These are phyloP conservation scores for Onthophagus taurus DNA, from an alignment of 1,140 invertebrate species.

Conservation along the genomic window DNA sequence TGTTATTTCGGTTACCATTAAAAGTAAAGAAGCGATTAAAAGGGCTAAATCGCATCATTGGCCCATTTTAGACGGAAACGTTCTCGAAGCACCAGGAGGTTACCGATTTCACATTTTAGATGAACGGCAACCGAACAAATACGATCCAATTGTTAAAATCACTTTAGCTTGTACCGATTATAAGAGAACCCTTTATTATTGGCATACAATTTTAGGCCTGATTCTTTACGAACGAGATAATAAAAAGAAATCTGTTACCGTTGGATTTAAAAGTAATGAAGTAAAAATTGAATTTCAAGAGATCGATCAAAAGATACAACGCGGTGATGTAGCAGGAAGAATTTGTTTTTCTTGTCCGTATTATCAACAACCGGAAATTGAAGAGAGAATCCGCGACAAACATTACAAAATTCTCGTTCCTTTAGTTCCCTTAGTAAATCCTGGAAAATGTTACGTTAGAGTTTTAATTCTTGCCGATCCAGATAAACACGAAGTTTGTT, in stretches of 20 bases:
- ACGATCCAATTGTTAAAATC: slow-evolving; percentile 77
- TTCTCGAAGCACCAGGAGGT: slow-evolving; percentile 77
- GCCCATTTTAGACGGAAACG: slow-evolving; percentile 42
- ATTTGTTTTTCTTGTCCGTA: slow-evolving; percentile 87
- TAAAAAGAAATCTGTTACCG: slow-evolving; percentile 46
- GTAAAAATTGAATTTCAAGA: slow-evolving; percentile 65
- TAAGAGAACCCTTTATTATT: slow-evolving; percentile 66
- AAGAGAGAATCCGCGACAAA: slow-evolving; percentile 61
- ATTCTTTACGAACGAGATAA: slow-evolving; percentile 54
- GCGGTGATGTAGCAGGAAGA: slow-evolving; percentile 87
- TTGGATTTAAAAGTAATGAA: slow-evolving; percentile 66
- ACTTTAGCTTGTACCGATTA: slow-evolving; percentile 71
- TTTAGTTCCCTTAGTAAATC: slow-evolving; percentile 83
- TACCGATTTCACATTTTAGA: slow-evolving; percentile 78
- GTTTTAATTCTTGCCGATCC: slow-evolving; percentile 96
- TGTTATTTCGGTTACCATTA: slow-evolving; percentile 78
- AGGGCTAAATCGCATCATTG: slow-evolving; percentile 59
- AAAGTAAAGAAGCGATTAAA: slow-evolving; percentile 64
- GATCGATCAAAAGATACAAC: slow-evolving; percentile 61
- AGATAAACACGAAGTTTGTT: slow-evolving; percentile 97
- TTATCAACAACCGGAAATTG: slow-evolving; percentile 62
- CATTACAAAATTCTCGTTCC: slow-evolving; percentile 76
- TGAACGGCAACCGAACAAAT: slow-evolving; percentile 52
- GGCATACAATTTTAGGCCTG: slow-evolving; percentile 69
- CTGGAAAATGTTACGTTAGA: slow-evolving; percentile 89